Conservation (phyloP, 2,888 invertebrate species). For the Euproctis similis region DNA sequence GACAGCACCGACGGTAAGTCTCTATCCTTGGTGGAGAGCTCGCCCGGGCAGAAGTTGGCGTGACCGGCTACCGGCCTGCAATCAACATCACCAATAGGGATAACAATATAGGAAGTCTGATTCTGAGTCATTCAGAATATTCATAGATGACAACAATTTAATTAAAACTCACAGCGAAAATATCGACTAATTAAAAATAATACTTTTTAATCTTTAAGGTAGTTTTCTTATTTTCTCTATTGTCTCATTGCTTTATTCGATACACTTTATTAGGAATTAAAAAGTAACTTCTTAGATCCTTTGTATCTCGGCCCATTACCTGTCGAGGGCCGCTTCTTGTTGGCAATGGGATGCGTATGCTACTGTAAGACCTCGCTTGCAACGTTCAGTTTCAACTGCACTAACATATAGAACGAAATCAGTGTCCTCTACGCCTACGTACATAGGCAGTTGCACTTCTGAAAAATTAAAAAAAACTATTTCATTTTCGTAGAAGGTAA, state of each 20-base stretch:
- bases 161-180: too few relatives aligned
- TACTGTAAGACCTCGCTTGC: conserved; percentile 91
- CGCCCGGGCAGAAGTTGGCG: conserved; percentile 97
- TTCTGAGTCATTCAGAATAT: too few relatives aligned
- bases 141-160: too few relatives aligned
- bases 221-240: too few relatives aligned
- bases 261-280: too few relatives aligned
- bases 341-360: conserved; percentile 99
- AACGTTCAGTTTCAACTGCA: conserved; percentile 94
- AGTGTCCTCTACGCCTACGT: conserved; percentile 82
- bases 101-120: too few relatives aligned
- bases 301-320: too few relatives aligned
- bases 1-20: conserved; percentile 94
- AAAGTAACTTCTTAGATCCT: too few relatives aligned
- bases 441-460: conserved; percentile 21
- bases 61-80: conserved; percentile 97
- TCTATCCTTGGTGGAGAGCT: conserved; percentile 92
- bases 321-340: conserved; percentile 93
- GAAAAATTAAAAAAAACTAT: too few relatives aligned
- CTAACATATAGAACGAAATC: conserved; percentile 99
- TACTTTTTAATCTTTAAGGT: not conserved
- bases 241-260: too few relatives aligned
- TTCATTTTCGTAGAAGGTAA: too few relatives aligned
- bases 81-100: too few relatives aligned
- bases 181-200: not conserved